Percentiles rank a stretch among this genome's conserved stretches.
These are phyloP conservation scores for Diuraphis noxia DNA, from an alignment of 1,140 invertebrate genomes.

Conservation along the genomic window DNA sequence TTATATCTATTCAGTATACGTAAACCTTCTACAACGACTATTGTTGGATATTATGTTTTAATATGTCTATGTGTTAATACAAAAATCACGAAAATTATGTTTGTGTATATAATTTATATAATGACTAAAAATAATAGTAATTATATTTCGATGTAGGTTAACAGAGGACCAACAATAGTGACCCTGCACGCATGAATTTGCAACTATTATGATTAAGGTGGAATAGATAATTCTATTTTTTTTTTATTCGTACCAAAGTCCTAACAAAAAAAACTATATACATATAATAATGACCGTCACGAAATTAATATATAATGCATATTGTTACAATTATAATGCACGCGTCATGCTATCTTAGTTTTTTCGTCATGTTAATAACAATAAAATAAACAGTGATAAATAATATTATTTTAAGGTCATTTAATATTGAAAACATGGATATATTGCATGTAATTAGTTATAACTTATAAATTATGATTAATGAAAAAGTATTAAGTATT, in stretches of 20 bases:
- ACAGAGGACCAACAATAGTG: not conserved
- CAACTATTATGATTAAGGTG: not conserved
- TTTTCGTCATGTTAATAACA: not conserved
- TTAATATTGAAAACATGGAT: not conserved
- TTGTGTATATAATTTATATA: not conserved
- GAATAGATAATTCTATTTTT: not conserved
- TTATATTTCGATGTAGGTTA: not conserved
- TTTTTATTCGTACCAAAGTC: not conserved
- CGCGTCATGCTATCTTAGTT: slow-evolving; percentile 12
- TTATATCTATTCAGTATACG: not conserved
- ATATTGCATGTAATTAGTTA: not conserved
- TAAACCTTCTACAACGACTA: not conserved
- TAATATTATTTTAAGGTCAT: not conserved
- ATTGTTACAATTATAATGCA: not conserved
- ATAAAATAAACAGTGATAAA: slow-evolving; percentile 13
- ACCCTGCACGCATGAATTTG: not conserved
- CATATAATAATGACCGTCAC: not conserved
- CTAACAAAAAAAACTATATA: not conserved
- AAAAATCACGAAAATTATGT: not conserved
- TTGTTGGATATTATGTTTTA: not conserved
- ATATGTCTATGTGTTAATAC: not conserved
- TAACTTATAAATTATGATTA: not conserved
- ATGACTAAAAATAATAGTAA: not conserved
- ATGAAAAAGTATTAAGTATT: not conserved
- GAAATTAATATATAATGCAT: not conserved